These are phyloP conservation scores for Aselliscus stoliczkanus DNA, from an alignment of 2,797 vertebrate species.

Conservation along the genomic window DNA sequence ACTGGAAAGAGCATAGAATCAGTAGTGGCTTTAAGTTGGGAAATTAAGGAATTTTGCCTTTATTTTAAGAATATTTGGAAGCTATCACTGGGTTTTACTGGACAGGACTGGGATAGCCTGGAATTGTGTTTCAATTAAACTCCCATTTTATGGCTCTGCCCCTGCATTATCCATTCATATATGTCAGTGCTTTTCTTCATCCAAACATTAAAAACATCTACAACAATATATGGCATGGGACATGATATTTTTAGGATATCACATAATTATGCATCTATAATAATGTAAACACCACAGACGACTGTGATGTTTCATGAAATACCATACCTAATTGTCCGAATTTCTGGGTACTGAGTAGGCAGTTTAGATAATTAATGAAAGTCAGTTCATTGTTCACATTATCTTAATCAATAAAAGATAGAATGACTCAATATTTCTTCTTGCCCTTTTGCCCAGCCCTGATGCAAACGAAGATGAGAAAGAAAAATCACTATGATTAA, in stretches of 20 bases:
- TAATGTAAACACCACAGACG: conserved; percentile 38
- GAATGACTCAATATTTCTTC: conserved; percentile 71
- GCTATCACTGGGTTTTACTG: neutral
- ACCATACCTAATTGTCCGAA: conserved; percentile 30
- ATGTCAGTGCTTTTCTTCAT: neutral
- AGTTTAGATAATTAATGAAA: conserved; percentile 70
- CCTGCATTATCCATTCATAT: neutral
- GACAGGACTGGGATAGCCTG: neutral
- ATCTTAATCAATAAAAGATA: conserved; percentile 73
- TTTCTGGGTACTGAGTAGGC: conserved; percentile 54
- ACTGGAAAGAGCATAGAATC: neutral
- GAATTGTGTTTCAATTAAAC: neutral
- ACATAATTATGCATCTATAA: conserved; percentile 25
- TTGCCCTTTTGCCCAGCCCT: conserved; percentile 52
- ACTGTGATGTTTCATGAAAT: conserved; percentile 38
- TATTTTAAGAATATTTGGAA: neutral
- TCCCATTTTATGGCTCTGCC: neutral
- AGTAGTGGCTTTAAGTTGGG: neutral
- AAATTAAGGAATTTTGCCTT: neutral
- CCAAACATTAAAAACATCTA: neutral
- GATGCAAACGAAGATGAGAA: conserved; percentile 66
- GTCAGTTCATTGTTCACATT: conserved; percentile 59
- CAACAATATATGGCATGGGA: neutral
- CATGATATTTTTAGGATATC: conserved; percentile 14
- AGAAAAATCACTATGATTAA: conserved; percentile 75